These are phyloP conservation scores for Tautogolabrus adspersus DNA, from an alignment of 2,113 vertebrate genomes.

Conservation along the genomic window DNA sequence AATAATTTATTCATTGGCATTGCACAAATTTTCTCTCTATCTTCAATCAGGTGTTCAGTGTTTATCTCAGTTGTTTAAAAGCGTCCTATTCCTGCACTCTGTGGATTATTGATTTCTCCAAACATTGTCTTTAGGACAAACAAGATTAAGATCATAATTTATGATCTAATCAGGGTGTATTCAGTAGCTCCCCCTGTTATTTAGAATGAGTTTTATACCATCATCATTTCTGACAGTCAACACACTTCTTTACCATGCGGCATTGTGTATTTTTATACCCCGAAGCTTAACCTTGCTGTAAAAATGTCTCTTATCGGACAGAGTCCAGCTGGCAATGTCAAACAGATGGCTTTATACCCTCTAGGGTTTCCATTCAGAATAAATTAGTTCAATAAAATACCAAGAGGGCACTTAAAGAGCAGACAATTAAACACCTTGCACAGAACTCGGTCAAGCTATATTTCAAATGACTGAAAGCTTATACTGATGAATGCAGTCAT, in stretches of 20 bases:
- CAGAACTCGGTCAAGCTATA: conserved; percentile 47
- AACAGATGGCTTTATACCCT: conserved; percentile 69
- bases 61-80: conserved; percentile 59
- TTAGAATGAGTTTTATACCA: conserved; percentile 19
- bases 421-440: conserved; percentile 74
- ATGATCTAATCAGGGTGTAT: conserved; percentile 58
- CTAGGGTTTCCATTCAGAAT: conserved; percentile 67
- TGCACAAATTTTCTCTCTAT: conserved; percentile 60
- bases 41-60: conserved; percentile 44
- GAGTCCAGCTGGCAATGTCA: conserved; percentile 72
- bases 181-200: conserved; percentile 40
- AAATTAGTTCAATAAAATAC: conserved; percentile 75
- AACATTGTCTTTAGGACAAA: conserved; percentile 50
- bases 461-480: conserved; percentile 61
- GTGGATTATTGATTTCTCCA: conserved; percentile 69
- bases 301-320: conserved; percentile 72
- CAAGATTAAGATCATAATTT: conserved; percentile 68
- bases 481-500: conserved; percentile 62
- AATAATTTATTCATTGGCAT: conserved; percentile 77
- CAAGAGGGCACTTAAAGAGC: conserved; percentile 54
- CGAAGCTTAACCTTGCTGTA: conserved; percentile 57
- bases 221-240: conserved; percentile 21
- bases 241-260: neutral
- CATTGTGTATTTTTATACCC: conserved; percentile 64
- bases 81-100: conserved; percentile 30